Percentiles rank a stretch among this genome's conserved stretches.
Evolutionary conservation across 2,113 vertebrate genomes (phyloP).

Genomic region (Macrotus californicus): DNA sequence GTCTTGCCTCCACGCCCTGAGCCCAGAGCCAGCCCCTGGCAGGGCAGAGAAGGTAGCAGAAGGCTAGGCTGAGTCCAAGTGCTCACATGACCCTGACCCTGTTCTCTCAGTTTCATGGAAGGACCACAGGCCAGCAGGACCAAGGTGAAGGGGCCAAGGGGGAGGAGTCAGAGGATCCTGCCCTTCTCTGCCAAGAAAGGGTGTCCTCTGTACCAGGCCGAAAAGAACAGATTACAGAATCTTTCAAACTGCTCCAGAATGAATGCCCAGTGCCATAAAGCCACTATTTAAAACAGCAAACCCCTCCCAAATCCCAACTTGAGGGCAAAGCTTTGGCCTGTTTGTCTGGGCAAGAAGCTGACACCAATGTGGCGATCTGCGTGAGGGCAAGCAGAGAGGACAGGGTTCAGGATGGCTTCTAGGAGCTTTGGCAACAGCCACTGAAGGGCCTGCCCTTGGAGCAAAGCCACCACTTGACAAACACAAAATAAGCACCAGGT

Average conservation of each 20-base stretch:
- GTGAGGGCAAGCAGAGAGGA: background rate
- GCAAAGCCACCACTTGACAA: background rate
- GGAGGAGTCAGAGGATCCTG: background rate
- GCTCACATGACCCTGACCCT: background rate
- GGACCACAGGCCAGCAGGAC: background rate
- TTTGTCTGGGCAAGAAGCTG: background rate
- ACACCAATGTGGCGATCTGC: background rate
- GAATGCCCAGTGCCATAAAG: background rate
- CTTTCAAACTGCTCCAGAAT: background rate
- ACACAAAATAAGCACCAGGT: background rate
- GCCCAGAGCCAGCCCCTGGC: background rate
- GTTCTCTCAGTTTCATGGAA: background rate
- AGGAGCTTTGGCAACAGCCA: background rate
- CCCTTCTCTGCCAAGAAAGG: background rate
- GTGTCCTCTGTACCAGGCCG: background rate
- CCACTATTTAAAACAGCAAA: background rate
- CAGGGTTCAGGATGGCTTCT: background rate
- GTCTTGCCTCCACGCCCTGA: background rate
- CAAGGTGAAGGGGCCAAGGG: background rate
- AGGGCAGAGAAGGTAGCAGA: background rate
- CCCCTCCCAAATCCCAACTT: background rate
- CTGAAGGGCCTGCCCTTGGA: background rate
- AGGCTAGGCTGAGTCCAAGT: background rate
- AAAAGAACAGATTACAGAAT: slow-evolving; percentile 16
- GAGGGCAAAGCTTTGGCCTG: background rate